phyloP scores from a whole-genome alignment of 2,888 invertebrate species.

The Chrysodeixis includens region DNA sequence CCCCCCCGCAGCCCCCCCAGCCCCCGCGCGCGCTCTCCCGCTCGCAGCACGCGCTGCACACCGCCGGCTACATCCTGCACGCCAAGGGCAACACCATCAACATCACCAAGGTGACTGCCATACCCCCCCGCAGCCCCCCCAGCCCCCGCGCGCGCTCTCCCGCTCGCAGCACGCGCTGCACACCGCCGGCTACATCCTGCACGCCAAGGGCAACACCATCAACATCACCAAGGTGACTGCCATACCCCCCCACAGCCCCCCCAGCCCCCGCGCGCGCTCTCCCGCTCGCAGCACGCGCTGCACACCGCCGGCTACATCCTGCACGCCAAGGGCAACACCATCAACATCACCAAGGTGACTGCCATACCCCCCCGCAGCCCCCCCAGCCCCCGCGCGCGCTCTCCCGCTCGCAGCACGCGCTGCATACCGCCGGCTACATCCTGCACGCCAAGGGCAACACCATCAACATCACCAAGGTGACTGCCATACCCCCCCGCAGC shows the following conservation, averaged over 20 bases:
- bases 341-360: slow-evolving; percentile 71
- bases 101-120: slow-evolving; percentile 64
- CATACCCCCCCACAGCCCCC: no score
- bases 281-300: no score
- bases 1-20: no score
- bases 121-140: no score
- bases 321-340: slow-evolving; percentile 69
- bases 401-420: slow-evolving; percentile 70
- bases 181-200: slow-evolving; percentile 81
- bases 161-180: no score
- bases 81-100: slow-evolving; percentile 73
- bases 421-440: slow-evolving; percentile 79
- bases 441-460: slow-evolving; percentile 71
- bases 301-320: slow-evolving; percentile 81
- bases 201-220: slow-evolving; percentile 71
- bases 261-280: no score
- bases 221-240: slow-evolving; percentile 68
- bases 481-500: no score
- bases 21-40: no score
- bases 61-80: slow-evolving; percentile 80
- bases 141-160: no score
- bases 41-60: no score
- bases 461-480: slow-evolving; percentile 72
- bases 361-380: no score
- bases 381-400: slow-evolving; percentile 54